phyloP scores from a whole-genome alignment of 35 echinoderm and acorn worm genomes.

The Holothuria glaberrima region DNA sequence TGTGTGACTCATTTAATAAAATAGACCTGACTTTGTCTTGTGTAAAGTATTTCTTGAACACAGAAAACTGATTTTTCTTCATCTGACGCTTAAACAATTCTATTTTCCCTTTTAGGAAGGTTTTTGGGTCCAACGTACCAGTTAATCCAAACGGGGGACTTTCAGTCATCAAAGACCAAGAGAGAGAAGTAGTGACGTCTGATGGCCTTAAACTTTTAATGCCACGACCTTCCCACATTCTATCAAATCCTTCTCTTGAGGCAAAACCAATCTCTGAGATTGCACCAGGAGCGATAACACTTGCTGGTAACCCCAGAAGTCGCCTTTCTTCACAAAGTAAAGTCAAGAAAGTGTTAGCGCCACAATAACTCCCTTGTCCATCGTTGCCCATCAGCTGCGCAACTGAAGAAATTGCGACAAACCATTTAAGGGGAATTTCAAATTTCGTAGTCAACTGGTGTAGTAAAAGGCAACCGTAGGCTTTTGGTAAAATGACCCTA shows the following conservation, averaged over 20 bases:
- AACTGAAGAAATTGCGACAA: constrained; percentile 67
- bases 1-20: neutral
- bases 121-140: neutral
- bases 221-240: constrained; percentile 48
- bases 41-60: constrained; percentile 58
- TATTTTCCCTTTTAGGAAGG: constrained; percentile 35
- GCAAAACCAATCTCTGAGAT: constrained; percentile 74
- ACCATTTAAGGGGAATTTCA: constrained; percentile 42
- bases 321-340: constrained; percentile 37
- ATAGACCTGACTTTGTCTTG: neutral
- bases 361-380: constrained; percentile 72
- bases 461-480: constrained; percentile 69
- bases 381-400: constrained; percentile 63
- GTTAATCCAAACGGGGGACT: constrained; percentile 21
- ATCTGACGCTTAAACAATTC: constrained; percentile 19
- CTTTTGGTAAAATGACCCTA: constrained; percentile 53
- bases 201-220: constrained; percentile 48
- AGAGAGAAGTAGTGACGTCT: constrained; percentile 40
- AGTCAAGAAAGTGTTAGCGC: constrained; percentile 69
- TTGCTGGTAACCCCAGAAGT: constrained; percentile 59
- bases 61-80: constrained; percentile 19
- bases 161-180: constrained; percentile 24
- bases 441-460: constrained; percentile 70
- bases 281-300: constrained; percentile 36
- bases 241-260: constrained; percentile 46